Evolutionary conservation across 2,797 vertebrate species (phyloP).

Genomic region (Pipistrellus nathusii): DNA sequence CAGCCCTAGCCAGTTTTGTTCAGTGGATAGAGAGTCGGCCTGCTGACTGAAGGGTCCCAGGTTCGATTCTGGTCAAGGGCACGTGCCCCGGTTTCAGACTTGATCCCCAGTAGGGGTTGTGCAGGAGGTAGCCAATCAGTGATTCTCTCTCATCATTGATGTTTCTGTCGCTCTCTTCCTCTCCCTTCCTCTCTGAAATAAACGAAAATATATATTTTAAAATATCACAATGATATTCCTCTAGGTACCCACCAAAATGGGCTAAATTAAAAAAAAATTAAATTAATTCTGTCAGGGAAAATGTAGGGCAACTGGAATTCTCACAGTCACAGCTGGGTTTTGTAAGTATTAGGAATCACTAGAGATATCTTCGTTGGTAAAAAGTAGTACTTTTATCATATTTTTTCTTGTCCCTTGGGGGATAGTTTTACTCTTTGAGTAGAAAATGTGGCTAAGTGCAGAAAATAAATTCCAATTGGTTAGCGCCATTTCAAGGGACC

Average conservation of each 20-base stretch:
- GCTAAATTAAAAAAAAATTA: background rate
- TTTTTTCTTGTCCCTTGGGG: background rate
- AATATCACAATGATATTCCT: background rate
- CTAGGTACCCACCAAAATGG: background rate
- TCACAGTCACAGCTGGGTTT: background rate
- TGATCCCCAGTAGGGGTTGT: too few relatives aligned
- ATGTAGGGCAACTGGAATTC: background rate
- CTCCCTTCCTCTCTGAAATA: too few relatives aligned
- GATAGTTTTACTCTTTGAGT: background rate
- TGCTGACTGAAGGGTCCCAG: too few relatives aligned
- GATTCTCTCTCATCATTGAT: too few relatives aligned
- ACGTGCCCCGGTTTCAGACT: too few relatives aligned
- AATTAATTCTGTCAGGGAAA: background rate
- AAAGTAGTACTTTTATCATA: background rate
- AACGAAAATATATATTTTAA: too few relatives aligned
- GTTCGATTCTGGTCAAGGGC: too few relatives aligned
- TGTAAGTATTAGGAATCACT: background rate
- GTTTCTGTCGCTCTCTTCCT: too few relatives aligned
- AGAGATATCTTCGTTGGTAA: background rate
- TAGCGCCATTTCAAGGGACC: background rate
- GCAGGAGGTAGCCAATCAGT: too few relatives aligned
- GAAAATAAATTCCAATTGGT: background rate
- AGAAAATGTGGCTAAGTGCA: background rate
- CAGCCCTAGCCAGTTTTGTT: too few relatives aligned
- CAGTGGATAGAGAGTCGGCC: too few relatives aligned